Conservation (phyloP, 2,797 vertebrate genomes). For the Ara ararauna region DNA sequence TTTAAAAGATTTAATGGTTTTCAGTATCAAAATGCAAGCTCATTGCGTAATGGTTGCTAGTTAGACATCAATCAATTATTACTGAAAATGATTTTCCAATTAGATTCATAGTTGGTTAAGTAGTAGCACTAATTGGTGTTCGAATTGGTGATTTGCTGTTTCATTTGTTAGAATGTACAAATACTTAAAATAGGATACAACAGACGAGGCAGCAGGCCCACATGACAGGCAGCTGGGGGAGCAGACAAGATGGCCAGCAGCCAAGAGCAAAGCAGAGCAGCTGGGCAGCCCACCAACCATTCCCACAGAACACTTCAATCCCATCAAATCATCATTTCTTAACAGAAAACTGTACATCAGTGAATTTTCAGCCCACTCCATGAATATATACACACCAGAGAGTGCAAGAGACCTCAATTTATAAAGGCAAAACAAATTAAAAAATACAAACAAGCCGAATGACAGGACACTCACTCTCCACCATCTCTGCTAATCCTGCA, state of each 20-base stretch:
- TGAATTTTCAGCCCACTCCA: not conserved
- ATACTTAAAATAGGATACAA: slow-evolving; percentile 37
- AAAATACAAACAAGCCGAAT: not conserved
- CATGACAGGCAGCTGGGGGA: slow-evolving; percentile 65
- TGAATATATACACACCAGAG: not conserved
- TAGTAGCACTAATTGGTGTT: slow-evolving; percentile 46
- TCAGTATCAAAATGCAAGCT: not conserved
- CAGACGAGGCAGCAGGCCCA: slow-evolving; percentile 55
- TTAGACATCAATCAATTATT: slow-evolving; percentile 44
- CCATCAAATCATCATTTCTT: slow-evolving; percentile 32
- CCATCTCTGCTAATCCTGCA: not conserved
- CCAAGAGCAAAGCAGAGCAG: slow-evolving; percentile 62
- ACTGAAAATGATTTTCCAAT: slow-evolving; percentile 48
- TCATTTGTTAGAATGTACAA: slow-evolving; percentile 52
- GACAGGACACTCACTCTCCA: not conserved
- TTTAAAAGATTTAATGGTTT: not conserved
- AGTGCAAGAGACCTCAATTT: not conserved
- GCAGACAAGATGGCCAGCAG: slow-evolving; percentile 62
- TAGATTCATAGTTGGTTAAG: slow-evolving; percentile 20
- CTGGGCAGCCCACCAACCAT: slow-evolving; percentile 70
- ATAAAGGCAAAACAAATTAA: slow-evolving; percentile 20
- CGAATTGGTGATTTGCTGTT: slow-evolving; percentile 60
- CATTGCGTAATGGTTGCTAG: not conserved
- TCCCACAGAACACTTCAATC: slow-evolving; percentile 32
- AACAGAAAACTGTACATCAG: not conserved